phyloP scores from a whole-genome alignment of 2,113 vertebrate genomes.

The Cryptomyrus ogoouensis region DNA sequence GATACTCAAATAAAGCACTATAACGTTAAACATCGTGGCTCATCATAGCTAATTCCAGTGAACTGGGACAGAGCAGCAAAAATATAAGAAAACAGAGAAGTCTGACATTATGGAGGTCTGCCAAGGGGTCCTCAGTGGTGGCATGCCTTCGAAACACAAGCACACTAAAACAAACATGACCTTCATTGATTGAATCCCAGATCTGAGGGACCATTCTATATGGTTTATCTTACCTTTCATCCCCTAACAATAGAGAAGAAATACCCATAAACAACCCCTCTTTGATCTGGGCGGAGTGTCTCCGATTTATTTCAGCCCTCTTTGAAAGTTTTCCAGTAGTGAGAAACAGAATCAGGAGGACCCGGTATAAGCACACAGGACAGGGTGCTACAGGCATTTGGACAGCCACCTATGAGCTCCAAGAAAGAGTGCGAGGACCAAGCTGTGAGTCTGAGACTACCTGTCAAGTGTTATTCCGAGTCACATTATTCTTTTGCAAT shows the following conservation, averaged over 20 bases:
- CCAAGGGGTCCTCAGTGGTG: neutral
- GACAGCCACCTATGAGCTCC: neutral
- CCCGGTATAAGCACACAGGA: neutral
- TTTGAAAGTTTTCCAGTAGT: neutral
- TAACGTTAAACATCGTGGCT: neutral
- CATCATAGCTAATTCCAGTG: neutral
- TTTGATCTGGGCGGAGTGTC: neutral
- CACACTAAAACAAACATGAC: neutral
- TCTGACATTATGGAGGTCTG: neutral
- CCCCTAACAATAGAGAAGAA: neutral
- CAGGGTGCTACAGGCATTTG: neutral
- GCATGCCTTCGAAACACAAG: neutral
- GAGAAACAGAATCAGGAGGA: neutral
- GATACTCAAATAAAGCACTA: neutral
- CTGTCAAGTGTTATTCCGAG: neutral
- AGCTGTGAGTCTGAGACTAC: neutral
- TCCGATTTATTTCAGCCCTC: neutral
- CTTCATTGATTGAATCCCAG: neutral
- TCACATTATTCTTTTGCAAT: neutral
- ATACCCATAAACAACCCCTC: neutral
- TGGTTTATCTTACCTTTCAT: conserved; percentile 4
- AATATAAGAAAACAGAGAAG: neutral
- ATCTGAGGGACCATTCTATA: neutral
- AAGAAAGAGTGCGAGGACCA: neutral
- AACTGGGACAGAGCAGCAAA: neutral